Conservation (phyloP, 2,113 vertebrate genomes). For the Silurus asotus region DNA sequence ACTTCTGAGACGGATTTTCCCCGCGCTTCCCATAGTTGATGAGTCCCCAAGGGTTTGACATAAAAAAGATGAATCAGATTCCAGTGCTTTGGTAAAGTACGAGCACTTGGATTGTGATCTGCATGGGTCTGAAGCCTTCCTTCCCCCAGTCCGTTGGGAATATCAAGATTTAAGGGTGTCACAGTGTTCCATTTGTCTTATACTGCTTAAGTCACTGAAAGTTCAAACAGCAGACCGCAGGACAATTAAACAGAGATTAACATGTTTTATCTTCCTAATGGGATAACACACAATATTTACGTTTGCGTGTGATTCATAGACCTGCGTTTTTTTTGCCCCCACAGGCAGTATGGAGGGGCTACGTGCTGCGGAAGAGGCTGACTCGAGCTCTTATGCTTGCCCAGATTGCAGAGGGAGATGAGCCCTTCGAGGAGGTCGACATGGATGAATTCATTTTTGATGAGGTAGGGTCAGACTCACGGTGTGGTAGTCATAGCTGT, state of each 20-base stretch:
- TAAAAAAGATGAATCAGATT: constrained; percentile 91
- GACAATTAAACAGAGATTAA: constrained; percentile 84
- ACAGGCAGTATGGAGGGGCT: constrained; percentile 92
- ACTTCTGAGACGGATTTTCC: constrained; percentile 50
- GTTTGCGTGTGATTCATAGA: constrained; percentile 82
- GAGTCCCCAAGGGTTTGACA: constrained; percentile 80
- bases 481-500: constrained; percentile 37
- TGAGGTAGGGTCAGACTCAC: constrained; percentile 77
- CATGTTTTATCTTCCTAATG: constrained; percentile 95
- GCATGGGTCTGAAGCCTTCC: constrained; percentile 64
- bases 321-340: constrained; percentile 72
- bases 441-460: constrained; percentile 81
- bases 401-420: constrained; percentile 74
- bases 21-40: constrained; percentile 71
- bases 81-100: constrained; percentile 81
- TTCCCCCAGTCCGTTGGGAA: constrained; percentile 74
- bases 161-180: constrained; percentile 84
- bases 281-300: constrained; percentile 89
- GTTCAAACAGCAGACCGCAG: constrained; percentile 94
- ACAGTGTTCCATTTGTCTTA: constrained; percentile 90
- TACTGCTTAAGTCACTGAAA: constrained; percentile 89
- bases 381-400: constrained; percentile 78
- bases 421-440: constrained; percentile 86
- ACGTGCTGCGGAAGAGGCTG: constrained; percentile 84
- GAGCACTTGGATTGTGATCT: constrained; percentile 84